Conservation (phyloP, 1,140 invertebrate species). For the Hesperophylax magnus region DNA sequence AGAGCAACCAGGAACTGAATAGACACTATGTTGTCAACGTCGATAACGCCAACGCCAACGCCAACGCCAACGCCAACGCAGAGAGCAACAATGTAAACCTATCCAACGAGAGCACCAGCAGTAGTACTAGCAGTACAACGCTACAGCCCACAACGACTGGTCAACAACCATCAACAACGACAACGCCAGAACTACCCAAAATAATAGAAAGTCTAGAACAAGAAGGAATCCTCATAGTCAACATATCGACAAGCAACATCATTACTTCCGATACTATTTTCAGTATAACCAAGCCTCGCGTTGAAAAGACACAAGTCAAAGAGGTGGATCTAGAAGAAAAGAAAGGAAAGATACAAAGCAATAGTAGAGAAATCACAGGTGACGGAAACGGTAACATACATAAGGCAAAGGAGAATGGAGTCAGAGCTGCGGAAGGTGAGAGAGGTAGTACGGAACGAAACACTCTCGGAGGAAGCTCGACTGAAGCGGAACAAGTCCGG, state of each 20-base stretch:
- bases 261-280: constrained; percentile 62
- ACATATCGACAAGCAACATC: constrained; percentile 67
- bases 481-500: constrained; percentile 2
- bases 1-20: constrained; percentile 51
- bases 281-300: constrained; percentile 40
- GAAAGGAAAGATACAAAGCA: constrained; percentile 69
- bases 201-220: constrained; percentile 65
- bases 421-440: constrained; percentile 56
- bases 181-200: constrained; percentile 10
- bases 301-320: constrained; percentile 1
- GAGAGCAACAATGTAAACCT: constrained; percentile 10
- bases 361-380: constrained; percentile 69
- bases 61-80: background rate
- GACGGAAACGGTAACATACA: constrained; percentile 66
- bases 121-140: background rate
- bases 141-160: background rate
- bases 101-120: background rate
- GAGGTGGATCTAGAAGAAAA: constrained; percentile 63
- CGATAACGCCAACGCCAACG: background rate
- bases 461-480: constrained; percentile 21
- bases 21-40: constrained; percentile 19
- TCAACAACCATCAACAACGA: background rate
- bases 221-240: constrained; percentile 68
- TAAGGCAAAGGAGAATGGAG: constrained; percentile 64
- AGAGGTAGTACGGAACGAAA: constrained; percentile 14